Evolutionary conservation across 30 jellyfish, hydroid and myxozoan genomes (phyloP).

Genomic region (Cassiopea andromeda): DNA sequence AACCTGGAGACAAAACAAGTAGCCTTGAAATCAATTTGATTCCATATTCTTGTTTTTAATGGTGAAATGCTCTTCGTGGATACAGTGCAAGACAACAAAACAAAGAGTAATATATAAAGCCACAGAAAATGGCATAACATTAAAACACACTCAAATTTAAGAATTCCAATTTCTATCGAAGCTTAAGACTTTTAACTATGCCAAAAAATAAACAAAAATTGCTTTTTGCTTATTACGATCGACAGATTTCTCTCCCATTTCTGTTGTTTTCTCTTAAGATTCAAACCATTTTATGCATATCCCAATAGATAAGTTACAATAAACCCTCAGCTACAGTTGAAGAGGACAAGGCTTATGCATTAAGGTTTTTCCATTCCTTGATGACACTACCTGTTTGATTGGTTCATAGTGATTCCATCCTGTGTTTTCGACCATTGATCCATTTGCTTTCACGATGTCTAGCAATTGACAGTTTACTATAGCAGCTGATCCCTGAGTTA

Average conservation of each 20-base stretch:
- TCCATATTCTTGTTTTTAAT: neutral
- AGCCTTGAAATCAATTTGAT: neutral
- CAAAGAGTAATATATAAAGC: too few species aligned
- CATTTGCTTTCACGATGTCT: slow-evolving; percentile 14
- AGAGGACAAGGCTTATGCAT: neutral
- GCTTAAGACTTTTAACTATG: too few species aligned
- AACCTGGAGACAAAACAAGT: neutral
- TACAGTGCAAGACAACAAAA: too few species aligned
- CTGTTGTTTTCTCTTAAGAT: too few species aligned
- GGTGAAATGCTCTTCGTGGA: neutral
- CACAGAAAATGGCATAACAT: too few species aligned
- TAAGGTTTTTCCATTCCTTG: neutral
- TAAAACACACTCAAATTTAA: too few species aligned
- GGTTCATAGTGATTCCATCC: slow-evolving; percentile 66
- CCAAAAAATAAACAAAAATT: too few species aligned
- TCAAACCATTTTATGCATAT: too few species aligned
- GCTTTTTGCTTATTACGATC: too few species aligned
- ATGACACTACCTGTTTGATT: slow-evolving; percentile 30
- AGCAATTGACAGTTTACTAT: slow-evolving; percentile 39
- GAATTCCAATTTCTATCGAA: too few species aligned
- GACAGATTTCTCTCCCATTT: too few species aligned
- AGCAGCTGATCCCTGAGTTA: neutral
- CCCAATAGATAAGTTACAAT: neutral
- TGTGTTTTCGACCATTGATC: neutral
- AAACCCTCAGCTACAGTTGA: too few species aligned